Base-by-base conservation (phyloP, 2,888 invertebrate genomes). In the Steinernema hermaphroditum region DNA sequence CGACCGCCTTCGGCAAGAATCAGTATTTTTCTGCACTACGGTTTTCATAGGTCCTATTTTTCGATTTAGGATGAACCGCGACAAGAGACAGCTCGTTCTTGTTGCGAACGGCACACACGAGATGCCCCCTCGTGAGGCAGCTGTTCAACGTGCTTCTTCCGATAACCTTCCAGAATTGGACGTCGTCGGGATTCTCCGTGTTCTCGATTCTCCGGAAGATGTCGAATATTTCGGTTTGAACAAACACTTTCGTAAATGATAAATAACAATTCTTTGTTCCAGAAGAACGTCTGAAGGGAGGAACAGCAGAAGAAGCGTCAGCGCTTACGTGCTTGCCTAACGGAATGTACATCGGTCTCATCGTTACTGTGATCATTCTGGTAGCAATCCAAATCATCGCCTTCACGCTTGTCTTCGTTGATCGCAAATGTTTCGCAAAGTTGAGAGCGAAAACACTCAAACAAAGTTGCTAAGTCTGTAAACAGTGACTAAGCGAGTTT, bases 151-250 rank as follows among this genome's bases (percentile, higher is more conserved):
- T 22, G 27, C 29, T 14, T 32, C 62, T 19, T 32, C n/a, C 68
- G 70, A 57, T 2, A 46, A 70, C 4, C 57, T 77, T 14, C 74
- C 75, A 4, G 77, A 81, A 70, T 16, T 74, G 72, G 77, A 79
- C 69, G 81, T 85, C 72, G 80, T 83, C 41, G 84, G 85, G 9
- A 80, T 84, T 68, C 74, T 85, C 69, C 75, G 85, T 4, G 85
- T 85, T 0, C 76, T 85, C 19, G 85, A 85, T 54, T 82, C 78
- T 29, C 79, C 81, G 43, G 82, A 85, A 69, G 69, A 82, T 73
- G 81, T 82, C 2, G 78, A 81, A 44, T 83, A 80, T 69, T 83
- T 78, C 46, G 84, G 81, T 83, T n/a, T 27, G 24, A 22, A 8
- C n/a, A 29, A 41, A 19, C 19, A n/a, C 8, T 16, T 34, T 72